Conservation (phyloP, 2,113 vertebrate species). For the Silurus glanis region DNA sequence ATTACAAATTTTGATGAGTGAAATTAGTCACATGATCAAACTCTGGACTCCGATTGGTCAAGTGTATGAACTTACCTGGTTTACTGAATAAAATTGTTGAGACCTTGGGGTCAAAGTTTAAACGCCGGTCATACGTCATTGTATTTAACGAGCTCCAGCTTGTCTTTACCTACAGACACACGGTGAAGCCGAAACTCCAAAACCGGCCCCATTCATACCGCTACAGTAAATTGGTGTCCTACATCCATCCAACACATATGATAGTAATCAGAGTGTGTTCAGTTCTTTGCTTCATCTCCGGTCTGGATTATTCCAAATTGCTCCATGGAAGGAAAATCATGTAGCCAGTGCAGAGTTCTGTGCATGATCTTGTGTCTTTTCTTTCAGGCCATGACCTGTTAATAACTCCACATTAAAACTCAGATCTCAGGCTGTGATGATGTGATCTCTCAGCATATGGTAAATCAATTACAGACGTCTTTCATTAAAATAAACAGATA, state of each 20-base stretch:
- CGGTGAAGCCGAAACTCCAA: not conserved
- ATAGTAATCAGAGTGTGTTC: constrained; percentile 23
- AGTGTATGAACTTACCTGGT: not conserved
- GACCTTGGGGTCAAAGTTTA: not conserved
- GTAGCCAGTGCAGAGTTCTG: not conserved
- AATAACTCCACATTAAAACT: not conserved
- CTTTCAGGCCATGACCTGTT: not conserved
- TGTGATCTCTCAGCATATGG: not conserved
- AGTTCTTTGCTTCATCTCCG: constrained; percentile 14
- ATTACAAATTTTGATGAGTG: not conserved
- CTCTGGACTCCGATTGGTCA: constrained; percentile 8
- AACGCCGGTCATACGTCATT: not conserved
- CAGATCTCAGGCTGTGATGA: not conserved
- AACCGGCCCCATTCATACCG: no score
- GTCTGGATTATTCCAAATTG: not conserved
- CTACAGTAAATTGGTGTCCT: not conserved
- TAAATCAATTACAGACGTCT: not conserved
- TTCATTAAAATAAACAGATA: not conserved
- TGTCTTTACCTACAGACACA: not conserved
- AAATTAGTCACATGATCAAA: not conserved
- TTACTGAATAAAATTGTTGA: not conserved
- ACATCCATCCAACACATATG: constrained; percentile 1
- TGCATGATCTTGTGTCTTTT: not conserved
- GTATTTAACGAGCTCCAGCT: constrained; percentile 5
- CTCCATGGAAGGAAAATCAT: not conserved